Percentiles rank a stretch among this genome's conserved stretches.
Conservation (phyloP, 2,888 invertebrate species). For the Bedellia somnulentella region DNA sequence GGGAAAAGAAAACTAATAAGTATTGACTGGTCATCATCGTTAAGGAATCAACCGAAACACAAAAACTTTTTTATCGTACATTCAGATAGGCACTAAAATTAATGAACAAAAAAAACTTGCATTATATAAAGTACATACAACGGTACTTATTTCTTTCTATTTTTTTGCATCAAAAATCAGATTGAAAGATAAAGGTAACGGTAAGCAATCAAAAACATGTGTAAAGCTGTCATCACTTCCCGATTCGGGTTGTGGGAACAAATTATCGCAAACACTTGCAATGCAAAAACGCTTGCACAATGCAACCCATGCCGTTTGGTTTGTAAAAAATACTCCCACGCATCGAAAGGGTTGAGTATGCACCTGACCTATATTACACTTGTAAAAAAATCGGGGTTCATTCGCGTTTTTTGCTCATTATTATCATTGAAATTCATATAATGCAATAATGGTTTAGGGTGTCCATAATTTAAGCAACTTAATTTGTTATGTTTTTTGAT, state of each 20-base stretch:
- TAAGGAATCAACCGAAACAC: too few species aligned
- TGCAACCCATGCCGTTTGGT: too few species aligned
- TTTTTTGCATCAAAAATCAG: too few species aligned
- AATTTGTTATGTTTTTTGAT: too few species aligned
- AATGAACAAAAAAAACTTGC: too few species aligned
- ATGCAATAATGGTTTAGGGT: constrained; percentile 25
- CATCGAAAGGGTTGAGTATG: constrained; percentile 52
- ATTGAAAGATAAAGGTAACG: constrained; percentile 27
- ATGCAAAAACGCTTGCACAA: constrained; percentile 45
- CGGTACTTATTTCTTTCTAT: too few species aligned
- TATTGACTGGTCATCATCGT: too few species aligned
- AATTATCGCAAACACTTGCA: constrained; percentile 53
- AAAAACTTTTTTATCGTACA: too few species aligned
- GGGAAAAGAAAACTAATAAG: too few species aligned
- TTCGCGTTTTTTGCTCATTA: constrained; percentile 46
- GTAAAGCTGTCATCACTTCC: constrained; percentile 50
- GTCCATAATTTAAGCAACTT: too few species aligned
- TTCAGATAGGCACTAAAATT: too few species aligned
- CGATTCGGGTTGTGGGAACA: constrained; percentile 49
- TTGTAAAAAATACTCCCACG: constrained; percentile 49
- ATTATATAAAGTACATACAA: too few species aligned
- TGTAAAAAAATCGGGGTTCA: constrained; percentile 29
- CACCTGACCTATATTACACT: constrained; percentile 58
- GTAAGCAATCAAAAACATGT: constrained; percentile 28
- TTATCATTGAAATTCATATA: constrained; percentile 27